Evolutionary conservation across 2,113 vertebrate genomes (phyloP), one percentile per base, ranked within the genome.

Genomic region (Trichechus manatus): DNA sequence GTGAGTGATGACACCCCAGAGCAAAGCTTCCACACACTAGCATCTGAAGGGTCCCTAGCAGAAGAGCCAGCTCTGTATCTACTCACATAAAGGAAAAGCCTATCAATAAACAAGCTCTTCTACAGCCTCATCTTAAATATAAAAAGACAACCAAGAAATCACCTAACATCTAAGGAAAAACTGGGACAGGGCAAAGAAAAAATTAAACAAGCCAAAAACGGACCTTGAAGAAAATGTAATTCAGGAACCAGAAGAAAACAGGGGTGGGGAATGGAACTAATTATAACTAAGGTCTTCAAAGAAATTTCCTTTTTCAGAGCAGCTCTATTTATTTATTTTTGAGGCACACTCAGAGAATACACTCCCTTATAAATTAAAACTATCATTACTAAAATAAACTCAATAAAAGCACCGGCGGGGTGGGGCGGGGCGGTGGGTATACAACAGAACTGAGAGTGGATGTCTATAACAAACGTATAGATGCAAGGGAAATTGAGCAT

Each of bases 111-210:
- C 17, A 94, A 91, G 72, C 1, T 31, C 6, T 25, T 80, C 66
- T 56, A 63, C 2, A 23, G 9, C 53, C 9, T 74, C 44, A 81
- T 61, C 47, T 36, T 61, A 77, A 84, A 66, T 13, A 81, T 23
- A 3, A 89, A 92, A 96, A 80, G 27, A 25, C 42, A 93, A 78
- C 53, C 39, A 93, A 93, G 13, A 87, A 87, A 75, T 56, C 87
- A 93, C 8, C 53, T 9, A 75, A 79, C 3, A 53, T 33, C 59
- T 77, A 81, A 96, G 19, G 50, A 77, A 97, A 97, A 70, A 20
- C 23, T 90, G 66, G 22, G 47, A 27, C n/a, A 11, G 3, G 23
- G 85, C 31, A 47, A 78, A 68, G 10, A 91, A 66, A 92, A 90
- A 70, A 15, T 22, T n/a, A 50, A 87, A 63, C 64, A 50, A 87